Base-by-base conservation (phyloP, 2,797 vertebrate genomes). In the Crenichthys baileyi region DNA sequence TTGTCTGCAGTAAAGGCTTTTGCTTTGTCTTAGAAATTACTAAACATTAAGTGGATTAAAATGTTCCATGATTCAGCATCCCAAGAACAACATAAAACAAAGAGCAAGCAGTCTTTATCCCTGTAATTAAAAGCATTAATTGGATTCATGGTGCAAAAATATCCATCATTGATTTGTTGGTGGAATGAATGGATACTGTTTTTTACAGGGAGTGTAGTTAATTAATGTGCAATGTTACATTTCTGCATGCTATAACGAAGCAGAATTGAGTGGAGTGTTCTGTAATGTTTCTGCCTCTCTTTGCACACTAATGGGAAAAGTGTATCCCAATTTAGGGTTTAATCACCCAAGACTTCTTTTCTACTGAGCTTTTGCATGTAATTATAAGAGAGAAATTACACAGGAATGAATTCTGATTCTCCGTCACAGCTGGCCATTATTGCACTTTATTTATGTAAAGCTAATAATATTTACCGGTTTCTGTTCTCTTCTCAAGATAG, bases 101-200 rank as follows among this genome's bases (percentile, higher is more conserved):
- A 46, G 65, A n/a, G 31, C 6, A 7, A n/a, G 55, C 56, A 31
- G 67, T 60, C 22, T 61, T 79, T 51, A 78, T 36, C 31, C 71
- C 31, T 72, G 31, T 79, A 87, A 83, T 86, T 74, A 83, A 79
- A 16, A n/a, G 12, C 73, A 88, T 71, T 83, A 78, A 88, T 87
- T 80, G 77, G 71, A 71, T 73, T 76, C 29, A 56, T 51, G n/a
- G 55, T 26, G 65, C 31, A 72, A 81, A 81, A 80, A 70, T 58
- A 81, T 74, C 74, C 11, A 46, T 31, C 4, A 67, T n/a, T 39
- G 20, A 22, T 67, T 39, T 39, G 31, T 67, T 41, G 36, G 31
- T 41, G 36, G 63, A 41, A 67, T n/a, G 22, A 68, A 44, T 8
- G 12, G 22, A 67, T 44, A 44, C n/a, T 68, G 39, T 44, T 46